phyloP scores from a whole-genome alignment of 2,113 vertebrate genomes.

The Campylorhamphus procurvoides region DNA sequence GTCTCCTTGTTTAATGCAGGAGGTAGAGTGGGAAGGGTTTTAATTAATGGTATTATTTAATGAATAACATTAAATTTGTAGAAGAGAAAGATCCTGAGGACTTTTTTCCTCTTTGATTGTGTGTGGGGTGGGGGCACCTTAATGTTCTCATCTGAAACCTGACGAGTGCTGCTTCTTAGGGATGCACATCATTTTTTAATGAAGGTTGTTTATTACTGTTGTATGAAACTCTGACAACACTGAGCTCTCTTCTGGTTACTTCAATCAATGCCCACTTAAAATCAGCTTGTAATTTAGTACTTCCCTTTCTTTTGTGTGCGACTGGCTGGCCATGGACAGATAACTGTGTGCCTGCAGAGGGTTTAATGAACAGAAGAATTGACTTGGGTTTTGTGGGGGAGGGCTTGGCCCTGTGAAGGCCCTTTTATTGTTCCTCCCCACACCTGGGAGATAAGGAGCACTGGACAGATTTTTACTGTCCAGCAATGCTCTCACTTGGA shows the following conservation, averaged over 20 bases:
- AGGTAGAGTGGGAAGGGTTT: background rate
- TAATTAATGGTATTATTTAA: background rate
- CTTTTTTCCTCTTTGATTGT: background rate
- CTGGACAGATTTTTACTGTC: background rate
- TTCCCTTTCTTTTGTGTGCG: constrained; percentile 7
- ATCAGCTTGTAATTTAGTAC: constrained; percentile 41
- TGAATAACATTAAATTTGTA: background rate
- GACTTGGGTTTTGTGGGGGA: background rate
- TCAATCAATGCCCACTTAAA: constrained; percentile 56
- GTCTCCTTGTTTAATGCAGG: background rate
- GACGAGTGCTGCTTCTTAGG: background rate
- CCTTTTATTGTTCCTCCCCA: constrained; percentile 14
- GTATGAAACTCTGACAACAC: background rate
- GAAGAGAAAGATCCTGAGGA: background rate
- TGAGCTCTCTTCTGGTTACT: constrained; percentile 37
- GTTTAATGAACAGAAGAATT: constrained; percentile 13
- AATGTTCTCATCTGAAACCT: background rate
- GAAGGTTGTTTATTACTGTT: constrained; percentile 30
- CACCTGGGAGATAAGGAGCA: constrained; percentile 26
- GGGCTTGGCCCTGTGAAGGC: background rate
- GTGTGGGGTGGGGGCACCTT: background rate
- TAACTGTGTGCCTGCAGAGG: constrained; percentile 6
- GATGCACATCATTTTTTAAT: constrained; percentile 21
- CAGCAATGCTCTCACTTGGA: constrained; percentile 37
- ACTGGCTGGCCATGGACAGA: background rate